Percentiles rank a stretch among this genome's conserved stretches.
phyloP scores from a whole-genome alignment of 2,797 vertebrate genomes.

The Protonibea diacanthus region DNA sequence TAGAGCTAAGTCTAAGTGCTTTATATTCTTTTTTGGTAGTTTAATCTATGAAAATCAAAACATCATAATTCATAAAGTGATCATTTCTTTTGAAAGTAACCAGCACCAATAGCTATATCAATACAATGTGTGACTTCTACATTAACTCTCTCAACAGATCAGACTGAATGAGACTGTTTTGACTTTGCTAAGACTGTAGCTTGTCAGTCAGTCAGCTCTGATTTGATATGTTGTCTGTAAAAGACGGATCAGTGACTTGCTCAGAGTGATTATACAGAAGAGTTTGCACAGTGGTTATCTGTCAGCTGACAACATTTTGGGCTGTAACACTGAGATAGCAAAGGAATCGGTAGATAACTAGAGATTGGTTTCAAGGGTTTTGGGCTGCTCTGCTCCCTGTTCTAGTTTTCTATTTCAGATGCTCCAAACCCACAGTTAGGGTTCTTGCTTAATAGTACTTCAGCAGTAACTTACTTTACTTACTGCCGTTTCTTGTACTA shows the following conservation, averaged over 20 bases:
- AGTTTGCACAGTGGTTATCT: constrained; percentile 23
- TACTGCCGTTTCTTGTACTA: neutral
- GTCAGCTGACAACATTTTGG: constrained; percentile 33
- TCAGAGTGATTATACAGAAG: constrained; percentile 4
- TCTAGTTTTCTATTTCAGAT: neutral
- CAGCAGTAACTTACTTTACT: no score
- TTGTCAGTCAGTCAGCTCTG: neutral
- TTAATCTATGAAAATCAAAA: no score
- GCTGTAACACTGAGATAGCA: constrained; percentile 25
- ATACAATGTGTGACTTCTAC: neutral
- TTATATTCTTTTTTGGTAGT: no score
- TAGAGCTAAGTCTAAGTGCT: no score
- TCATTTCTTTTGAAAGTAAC: no score
- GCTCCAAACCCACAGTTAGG: neutral
- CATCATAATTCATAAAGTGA: no score
- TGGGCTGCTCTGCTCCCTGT: neutral
- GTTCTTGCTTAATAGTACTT: neutral
- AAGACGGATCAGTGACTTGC: constrained; percentile 1
- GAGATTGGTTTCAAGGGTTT: constrained; percentile 50
- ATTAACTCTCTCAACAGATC: neutral
- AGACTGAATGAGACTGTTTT: constrained; percentile 11
- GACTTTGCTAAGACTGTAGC: neutral
- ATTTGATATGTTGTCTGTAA: constrained; percentile 16
- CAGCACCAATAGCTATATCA: neutral
- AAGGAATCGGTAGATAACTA: constrained; percentile 5